Percentiles rank a stretch among this genome's conserved stretches.
Conservation (phyloP, 2,888 invertebrate species). For the Acleris laterana region DNA sequence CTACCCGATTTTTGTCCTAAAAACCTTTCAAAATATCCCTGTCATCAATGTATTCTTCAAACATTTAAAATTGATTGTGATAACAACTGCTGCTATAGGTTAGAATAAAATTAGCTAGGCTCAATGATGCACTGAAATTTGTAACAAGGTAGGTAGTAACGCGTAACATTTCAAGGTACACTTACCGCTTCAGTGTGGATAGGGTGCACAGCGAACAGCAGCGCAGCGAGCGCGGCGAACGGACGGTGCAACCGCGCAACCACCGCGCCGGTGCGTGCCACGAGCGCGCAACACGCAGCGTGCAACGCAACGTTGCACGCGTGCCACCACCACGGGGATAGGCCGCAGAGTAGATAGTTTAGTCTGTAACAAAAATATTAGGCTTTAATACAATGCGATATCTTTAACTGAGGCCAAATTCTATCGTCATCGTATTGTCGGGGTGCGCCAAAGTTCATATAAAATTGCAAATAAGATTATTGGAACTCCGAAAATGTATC, state of each 20-base stretch:
- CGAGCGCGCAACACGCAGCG: slow-evolving; percentile 88
- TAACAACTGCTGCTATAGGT: too few species aligned
- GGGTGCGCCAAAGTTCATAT: too few species aligned
- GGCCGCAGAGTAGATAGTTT: slow-evolving; percentile 89
- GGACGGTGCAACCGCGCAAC: slow-evolving; percentile 88
- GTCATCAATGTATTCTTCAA: too few species aligned
- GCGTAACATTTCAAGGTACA: slow-evolving; percentile 43
- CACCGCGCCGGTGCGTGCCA: slow-evolving; percentile 87
- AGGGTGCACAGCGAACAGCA: slow-evolving; percentile 93
- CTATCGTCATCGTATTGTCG: too few species aligned
- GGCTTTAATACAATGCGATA: background rate
- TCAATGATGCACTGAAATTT: too few species aligned
- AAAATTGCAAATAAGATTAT: too few species aligned
- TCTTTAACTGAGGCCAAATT: too few species aligned
- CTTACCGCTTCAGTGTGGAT: slow-evolving; percentile 96
- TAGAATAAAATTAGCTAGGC: background rate
- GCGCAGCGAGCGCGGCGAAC: slow-evolving; percentile 88
- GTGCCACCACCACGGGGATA: slow-evolving; percentile 92
- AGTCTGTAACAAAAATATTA: slow-evolving; percentile 84
- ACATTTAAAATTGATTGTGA: too few species aligned
- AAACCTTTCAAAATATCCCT: too few species aligned
- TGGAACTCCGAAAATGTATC: too few species aligned
- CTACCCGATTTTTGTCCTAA: too few species aligned
- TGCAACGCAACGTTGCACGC: slow-evolving; percentile 91
- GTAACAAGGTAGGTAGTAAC: background rate